Percentiles rank a stretch among this genome's conserved stretches.
phyloP scores from a whole-genome alignment of 2,113 vertebrate genomes.

The Nicator chloris region DNA sequence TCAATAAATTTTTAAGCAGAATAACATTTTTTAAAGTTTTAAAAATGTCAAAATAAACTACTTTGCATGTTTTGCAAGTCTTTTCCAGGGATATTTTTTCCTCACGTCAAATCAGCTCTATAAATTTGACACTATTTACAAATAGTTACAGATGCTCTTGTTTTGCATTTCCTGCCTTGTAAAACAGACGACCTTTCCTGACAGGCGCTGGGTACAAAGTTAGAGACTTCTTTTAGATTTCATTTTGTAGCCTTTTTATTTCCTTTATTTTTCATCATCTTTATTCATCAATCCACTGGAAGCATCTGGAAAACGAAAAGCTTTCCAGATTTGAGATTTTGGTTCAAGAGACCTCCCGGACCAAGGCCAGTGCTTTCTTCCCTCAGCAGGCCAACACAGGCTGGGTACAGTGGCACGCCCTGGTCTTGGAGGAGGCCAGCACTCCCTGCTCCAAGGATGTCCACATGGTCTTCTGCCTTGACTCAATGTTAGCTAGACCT shows the following conservation, averaged over 20 bases:
- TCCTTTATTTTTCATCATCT: background rate
- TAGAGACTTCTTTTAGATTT: background rate
- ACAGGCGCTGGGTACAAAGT: background rate
- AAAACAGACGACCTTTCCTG: background rate
- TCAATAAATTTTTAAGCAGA: constrained; percentile 6
- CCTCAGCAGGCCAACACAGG: rapidly evolving
- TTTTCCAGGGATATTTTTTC: constrained; percentile 6
- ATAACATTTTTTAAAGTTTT: background rate
- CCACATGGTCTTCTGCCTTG: background rate
- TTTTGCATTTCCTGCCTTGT: constrained; percentile 9
- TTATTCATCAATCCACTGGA: background rate
- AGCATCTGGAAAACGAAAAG: background rate
- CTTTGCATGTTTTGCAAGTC: background rate
- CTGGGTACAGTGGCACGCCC: rapidly evolving
- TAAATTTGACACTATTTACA: constrained; percentile 31
- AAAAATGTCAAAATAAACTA: background rate
- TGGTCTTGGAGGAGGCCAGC: background rate
- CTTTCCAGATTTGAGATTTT: background rate
- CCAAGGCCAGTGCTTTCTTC: background rate
- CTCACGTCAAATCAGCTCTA: background rate
- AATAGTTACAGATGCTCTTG: background rate
- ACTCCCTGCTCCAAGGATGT: rapidly evolving
- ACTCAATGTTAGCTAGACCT: rapidly evolving
- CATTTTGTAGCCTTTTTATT: background rate
- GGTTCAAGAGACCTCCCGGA: background rate